phyloP scores from a whole-genome alignment of 2,888 invertebrate species.

The Drosophila atripex region DNA sequence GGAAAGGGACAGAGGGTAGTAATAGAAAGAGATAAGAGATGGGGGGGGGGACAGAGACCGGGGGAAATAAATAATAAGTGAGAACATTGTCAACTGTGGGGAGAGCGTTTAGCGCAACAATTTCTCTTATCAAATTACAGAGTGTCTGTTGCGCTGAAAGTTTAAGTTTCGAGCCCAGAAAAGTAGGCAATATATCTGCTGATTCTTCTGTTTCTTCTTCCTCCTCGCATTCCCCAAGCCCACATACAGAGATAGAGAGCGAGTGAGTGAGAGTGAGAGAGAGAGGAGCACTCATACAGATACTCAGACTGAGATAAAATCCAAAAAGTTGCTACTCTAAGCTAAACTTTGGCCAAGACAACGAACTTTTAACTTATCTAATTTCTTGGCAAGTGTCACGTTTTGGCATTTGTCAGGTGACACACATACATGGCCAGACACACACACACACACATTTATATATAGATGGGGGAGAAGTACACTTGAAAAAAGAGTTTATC shows the following conservation, averaged over 20 bases:
- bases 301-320: conserved; percentile 11
- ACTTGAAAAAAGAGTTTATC: background rate
- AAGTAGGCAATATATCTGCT: conserved; percentile 24
- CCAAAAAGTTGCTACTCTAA: conserved; percentile 34
- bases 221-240: background rate
- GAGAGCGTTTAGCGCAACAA: conserved; percentile 28
- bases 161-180: conserved; percentile 16
- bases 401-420: conserved; percentile 78
- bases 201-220: background rate
- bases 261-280: too few relatives aligned
- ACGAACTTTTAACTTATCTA: conserved; percentile 75
- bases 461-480: background rate
- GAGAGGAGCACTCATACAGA: background rate
- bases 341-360: conserved; percentile 42
- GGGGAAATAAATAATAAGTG: conserved; percentile 20
- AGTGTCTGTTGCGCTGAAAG: conserved; percentile 15
- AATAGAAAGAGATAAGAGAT: background rate
- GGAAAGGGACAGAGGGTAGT: background rate
- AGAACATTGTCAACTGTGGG: conserved; percentile 19
- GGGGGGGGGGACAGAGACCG: background rate
- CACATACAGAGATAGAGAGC: background rate
- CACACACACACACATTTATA: conserved; percentile 4
- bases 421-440: conserved; percentile 41
- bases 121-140: conserved; percentile 34
- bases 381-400: conserved; percentile 79